A percentile compares a stretch with the other conserved stretches of the same genome.
phyloP scores from a whole-genome alignment of 2,113 vertebrate genomes.

The Elachura formosa region DNA sequence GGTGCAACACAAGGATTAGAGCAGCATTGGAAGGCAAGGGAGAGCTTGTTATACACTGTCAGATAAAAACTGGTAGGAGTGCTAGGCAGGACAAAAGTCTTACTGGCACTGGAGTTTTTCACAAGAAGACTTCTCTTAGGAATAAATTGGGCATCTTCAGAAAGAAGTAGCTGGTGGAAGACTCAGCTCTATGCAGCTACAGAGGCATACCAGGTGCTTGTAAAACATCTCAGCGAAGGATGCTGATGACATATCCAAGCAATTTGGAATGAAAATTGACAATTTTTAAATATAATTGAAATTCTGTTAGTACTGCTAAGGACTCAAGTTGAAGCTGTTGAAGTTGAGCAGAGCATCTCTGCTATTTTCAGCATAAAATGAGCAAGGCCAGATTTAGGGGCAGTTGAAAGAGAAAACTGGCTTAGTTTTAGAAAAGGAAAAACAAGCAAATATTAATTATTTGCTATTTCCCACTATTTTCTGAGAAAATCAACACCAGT shows the following conservation, averaged over 20 bases:
- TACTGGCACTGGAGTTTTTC: neutral
- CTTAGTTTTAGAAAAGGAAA: neutral
- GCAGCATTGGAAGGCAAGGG: neutral
- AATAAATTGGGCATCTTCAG: neutral
- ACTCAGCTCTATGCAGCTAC: neutral
- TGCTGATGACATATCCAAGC: neutral
- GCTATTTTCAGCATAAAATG: neutral
- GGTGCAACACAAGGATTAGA: neutral
- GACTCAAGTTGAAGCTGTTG: neutral
- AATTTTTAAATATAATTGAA: neutral
- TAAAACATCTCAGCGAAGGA: neutral
- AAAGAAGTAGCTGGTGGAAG: neutral
- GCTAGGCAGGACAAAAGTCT: neutral
- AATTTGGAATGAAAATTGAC: neutral
- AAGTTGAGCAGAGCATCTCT: rapidly evolving
- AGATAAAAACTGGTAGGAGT: neutral
- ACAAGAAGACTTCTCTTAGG: neutral
- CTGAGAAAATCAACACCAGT: rapidly evolving
- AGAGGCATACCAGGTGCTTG: neutral
- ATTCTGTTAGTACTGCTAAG: neutral
- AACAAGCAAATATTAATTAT: neutral
- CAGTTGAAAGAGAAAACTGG: neutral
- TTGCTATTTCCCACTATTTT: neutral
- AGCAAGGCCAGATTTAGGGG: neutral
- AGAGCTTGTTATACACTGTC: neutral